Conservation (phyloP, 2,888 invertebrate genomes). For the Apotomis turbidana region DNA sequence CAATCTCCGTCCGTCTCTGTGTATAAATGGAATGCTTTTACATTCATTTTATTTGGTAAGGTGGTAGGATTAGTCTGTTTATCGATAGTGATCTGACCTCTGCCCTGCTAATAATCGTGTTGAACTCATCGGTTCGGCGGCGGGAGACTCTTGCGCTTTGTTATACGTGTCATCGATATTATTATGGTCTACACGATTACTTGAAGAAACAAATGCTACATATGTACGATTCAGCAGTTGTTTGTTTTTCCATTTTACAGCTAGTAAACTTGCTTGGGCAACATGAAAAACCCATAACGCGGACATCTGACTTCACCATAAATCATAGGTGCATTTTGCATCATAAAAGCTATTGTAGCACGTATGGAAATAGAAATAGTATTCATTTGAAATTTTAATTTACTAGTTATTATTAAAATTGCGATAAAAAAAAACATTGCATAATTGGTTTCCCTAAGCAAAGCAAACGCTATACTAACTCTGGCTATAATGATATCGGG, state of each 20-base stretch:
- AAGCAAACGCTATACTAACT: neutral
- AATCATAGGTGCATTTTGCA: slow-evolving; percentile 32
- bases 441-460: neutral
- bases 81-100: slow-evolving; percentile 75
- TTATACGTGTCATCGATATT: slow-evolving; percentile 54
- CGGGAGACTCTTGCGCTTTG: slow-evolving; percentile 64
- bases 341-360: neutral
- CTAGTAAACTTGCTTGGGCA: neutral
- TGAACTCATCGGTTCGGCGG: slow-evolving; percentile 61
- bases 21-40: slow-evolving; percentile 49
- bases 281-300: slow-evolving; percentile 4
- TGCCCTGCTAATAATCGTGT: slow-evolving; percentile 76
- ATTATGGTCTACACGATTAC: slow-evolving; percentile 2
- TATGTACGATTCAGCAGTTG: too few species aligned
- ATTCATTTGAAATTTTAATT: neutral
- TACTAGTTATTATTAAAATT: neutral
- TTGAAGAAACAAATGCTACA: neutral
- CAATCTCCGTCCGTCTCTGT: slow-evolving; percentile 49
- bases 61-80: slow-evolving; percentile 61
- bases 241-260: neutral
- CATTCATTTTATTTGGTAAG: slow-evolving; percentile 52
- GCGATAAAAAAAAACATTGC: neutral
- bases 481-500: neutral
- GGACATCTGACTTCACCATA: neutral
- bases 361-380: neutral